Evolutionary conservation across 2,888 invertebrate genomes (phyloP).

Genomic region (Dryococelus australis): DNA sequence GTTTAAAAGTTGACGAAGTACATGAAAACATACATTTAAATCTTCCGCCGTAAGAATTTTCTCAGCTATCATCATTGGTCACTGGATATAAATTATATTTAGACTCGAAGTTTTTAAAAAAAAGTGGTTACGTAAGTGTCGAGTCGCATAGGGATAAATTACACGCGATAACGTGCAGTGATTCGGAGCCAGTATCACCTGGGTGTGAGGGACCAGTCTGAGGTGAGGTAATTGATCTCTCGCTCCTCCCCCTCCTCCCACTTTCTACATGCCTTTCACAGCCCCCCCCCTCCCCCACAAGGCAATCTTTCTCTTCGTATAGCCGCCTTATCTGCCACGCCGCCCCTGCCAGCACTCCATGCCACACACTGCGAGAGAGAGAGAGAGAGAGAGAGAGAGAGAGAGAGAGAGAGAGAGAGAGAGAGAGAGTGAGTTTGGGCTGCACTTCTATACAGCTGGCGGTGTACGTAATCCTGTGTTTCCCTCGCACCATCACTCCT

Average conservation of each 20-base stretch:
- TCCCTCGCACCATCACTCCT: neutral
- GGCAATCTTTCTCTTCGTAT: neutral
- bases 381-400: too few species aligned
- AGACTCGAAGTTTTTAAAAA: neutral
- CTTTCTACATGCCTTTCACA: neutral
- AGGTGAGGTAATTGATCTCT: constrained; percentile 28
- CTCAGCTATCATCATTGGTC: too few species aligned
- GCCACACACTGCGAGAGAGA: neutral
- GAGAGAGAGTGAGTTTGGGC: too few species aligned
- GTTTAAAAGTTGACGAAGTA: too few species aligned
- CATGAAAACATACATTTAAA: too few species aligned
- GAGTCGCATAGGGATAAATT: neutral
- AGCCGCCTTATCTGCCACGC: neutral
- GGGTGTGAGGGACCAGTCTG: constrained; percentile 32
- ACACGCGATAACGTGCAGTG: neutral
- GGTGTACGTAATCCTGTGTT: neutral
- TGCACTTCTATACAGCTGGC: neutral
- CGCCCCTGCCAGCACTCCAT: neutral
- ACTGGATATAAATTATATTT: too few species aligned
- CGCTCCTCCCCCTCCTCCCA: constrained; percentile 5
- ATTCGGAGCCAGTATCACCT: neutral
- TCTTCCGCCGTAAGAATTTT: too few species aligned
- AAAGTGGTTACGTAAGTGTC: neutral
- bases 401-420: too few species aligned
- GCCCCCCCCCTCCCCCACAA: neutral